phyloP scores from a whole-genome alignment of 2,113 vertebrate genomes.

The Poeciliopsis occidentalis region DNA sequence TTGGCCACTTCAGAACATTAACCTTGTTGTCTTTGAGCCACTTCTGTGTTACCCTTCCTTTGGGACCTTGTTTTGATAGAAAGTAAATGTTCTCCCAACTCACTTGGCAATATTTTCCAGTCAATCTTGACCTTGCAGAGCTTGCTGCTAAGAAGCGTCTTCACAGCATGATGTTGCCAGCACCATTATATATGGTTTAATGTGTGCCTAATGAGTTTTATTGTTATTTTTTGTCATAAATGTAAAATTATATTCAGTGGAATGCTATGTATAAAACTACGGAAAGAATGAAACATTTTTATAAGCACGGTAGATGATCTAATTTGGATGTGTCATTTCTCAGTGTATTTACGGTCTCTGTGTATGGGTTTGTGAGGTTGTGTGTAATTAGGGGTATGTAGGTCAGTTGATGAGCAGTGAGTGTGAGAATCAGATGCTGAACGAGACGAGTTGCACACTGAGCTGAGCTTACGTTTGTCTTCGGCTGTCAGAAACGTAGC shows the following conservation, averaged over 20 bases:
- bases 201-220: too few relatives aligned
- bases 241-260: not conserved
- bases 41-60: too few relatives aligned
- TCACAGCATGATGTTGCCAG: not conserved
- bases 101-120: too few relatives aligned
- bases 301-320: not conserved
- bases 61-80: too few relatives aligned
- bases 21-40: too few relatives aligned
- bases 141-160: not conserved
- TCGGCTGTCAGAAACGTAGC: conserved; percentile 22
- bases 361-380: conserved; percentile 45
- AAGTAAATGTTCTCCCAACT: too few relatives aligned
- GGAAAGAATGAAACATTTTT: not conserved
- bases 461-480: conserved; percentile 35
- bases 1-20: too few relatives aligned
- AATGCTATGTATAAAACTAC: not conserved
- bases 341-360: conserved; percentile 30
- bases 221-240: not conserved
- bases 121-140: not conserved
- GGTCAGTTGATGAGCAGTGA: conserved; percentile 78
- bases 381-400: conserved; percentile 77
- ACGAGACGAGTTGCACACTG: conserved; percentile 69
- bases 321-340: conserved; percentile 9
- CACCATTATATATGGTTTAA: not conserved
- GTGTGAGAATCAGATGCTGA: conserved; percentile 75